Conservation (phyloP, 92 coral and sea anemone species). For the Muricea muricata region DNA sequence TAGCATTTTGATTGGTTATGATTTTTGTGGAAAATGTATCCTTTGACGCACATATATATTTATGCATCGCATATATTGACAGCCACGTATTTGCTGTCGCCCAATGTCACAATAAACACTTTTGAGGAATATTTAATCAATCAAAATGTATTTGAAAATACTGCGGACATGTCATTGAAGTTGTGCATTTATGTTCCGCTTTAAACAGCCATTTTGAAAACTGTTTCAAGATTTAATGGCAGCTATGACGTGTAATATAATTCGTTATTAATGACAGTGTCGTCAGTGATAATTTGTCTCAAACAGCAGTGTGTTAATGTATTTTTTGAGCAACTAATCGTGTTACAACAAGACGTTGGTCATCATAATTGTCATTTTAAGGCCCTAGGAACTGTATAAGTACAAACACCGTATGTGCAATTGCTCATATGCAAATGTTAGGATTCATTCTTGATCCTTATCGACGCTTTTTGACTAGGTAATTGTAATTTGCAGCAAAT, state of each 20-base stretch:
- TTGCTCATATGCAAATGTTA: background rate
- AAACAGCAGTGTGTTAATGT: slow-evolving; percentile 6
- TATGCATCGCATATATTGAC: no score
- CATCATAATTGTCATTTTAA: background rate
- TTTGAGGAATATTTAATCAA: no score
- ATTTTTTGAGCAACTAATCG: background rate
- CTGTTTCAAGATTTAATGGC: background rate
- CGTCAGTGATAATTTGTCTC: background rate
- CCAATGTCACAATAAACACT: no score
- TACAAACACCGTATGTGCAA: background rate
- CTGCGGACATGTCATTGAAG: no score
- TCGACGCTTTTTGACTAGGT: background rate
- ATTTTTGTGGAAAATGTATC: background rate
- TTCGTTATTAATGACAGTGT: background rate
- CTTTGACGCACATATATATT: no score
- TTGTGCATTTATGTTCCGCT: no score
- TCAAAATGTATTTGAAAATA: no score
- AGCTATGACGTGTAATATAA: background rate
- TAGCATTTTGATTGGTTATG: background rate
- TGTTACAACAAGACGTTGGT: slow-evolving; percentile 23
- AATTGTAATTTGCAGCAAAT: no score
- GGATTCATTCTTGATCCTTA: background rate
- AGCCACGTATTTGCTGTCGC: no score
- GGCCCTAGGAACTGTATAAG: background rate
- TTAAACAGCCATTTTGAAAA: background rate